These are phyloP conservation scores for Isichthys henryi DNA, from an alignment of 2,113 vertebrate species.

Conservation along the genomic window DNA sequence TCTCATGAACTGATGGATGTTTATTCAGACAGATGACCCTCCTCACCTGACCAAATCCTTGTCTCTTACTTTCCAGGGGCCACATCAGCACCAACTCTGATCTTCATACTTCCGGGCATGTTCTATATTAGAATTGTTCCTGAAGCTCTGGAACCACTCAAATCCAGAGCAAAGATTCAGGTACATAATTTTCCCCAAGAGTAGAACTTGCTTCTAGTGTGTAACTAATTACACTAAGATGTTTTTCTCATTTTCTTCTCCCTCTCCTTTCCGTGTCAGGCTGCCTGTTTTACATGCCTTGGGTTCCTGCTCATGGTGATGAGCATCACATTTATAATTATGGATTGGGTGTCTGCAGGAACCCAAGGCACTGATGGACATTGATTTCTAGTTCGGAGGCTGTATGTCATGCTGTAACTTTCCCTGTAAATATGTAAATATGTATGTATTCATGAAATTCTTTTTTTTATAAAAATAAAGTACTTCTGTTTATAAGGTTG, in stretches of 20 bases:
- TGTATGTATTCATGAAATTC: background rate
- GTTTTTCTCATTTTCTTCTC: background rate
- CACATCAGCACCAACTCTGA: conserved; percentile 75
- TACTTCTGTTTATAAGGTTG: background rate
- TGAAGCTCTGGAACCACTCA: conserved; percentile 59
- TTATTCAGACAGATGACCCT: background rate
- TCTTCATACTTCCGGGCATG: conserved; percentile 79
- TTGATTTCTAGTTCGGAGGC: conserved; percentile 37
- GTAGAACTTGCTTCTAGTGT: background rate
- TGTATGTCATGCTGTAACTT: too few species aligned
- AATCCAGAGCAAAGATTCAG: conserved; percentile 75
- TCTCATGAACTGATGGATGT: background rate
- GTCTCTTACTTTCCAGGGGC: conserved; percentile 54
- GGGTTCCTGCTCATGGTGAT: conserved; percentile 76
- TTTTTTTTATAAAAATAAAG: background rate
- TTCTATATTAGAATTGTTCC: conserved; percentile 79
- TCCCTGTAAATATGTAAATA: too few species aligned
- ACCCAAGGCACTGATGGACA: conserved; percentile 58
- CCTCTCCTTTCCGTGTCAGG: conserved; percentile 45
- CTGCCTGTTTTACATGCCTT: conserved; percentile 64
- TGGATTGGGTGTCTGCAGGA: conserved; percentile 68
- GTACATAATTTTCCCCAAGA: conserved; percentile 38
- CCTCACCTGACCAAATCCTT: background rate
- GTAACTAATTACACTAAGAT: background rate
- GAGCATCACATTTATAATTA: conserved; percentile 71